Evolutionary conservation across 1,140 invertebrate species (phyloP).

Genomic region (Drosophila lini): DNA sequence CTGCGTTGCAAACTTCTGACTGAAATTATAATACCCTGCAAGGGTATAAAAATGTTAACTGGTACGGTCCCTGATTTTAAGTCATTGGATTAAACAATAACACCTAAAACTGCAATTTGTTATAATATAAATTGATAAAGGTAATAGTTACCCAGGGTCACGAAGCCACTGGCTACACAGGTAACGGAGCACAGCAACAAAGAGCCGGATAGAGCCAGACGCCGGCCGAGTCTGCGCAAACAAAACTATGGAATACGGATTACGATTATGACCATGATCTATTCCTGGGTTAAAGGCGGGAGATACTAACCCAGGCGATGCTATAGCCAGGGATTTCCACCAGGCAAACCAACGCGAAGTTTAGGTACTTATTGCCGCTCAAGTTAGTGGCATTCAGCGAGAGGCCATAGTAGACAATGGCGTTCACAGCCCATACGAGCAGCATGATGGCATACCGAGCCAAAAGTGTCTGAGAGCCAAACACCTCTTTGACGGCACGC

Average conservation of each 20-base stretch:
- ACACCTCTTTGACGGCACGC: conserved; percentile 83
- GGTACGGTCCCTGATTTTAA: too few relatives aligned
- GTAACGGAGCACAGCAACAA: conserved; percentile 86
- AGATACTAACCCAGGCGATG: conserved; percentile 72
- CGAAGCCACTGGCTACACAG: conserved; percentile 84
- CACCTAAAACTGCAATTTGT: too few relatives aligned
- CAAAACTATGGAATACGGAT: conserved; percentile 66
- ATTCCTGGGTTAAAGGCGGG: too few relatives aligned
- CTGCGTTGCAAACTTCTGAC: too few relatives aligned
- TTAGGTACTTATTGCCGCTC: conserved; percentile 88
- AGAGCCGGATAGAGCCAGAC: conserved; percentile 85
- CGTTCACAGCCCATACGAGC: conserved; percentile 88
- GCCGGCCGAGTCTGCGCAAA: conserved; percentile 86
- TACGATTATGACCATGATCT: not conserved
- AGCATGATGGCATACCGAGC: conserved; percentile 85
- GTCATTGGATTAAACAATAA: too few relatives aligned
- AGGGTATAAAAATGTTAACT: too few relatives aligned
- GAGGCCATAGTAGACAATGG: conserved; percentile 90
- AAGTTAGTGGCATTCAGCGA: conserved; percentile 89
- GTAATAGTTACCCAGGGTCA: conserved; percentile 47
- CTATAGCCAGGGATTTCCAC: conserved; percentile 87
- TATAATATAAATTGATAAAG: too few relatives aligned
- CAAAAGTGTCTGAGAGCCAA: conserved; percentile 85
- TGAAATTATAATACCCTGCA: too few relatives aligned
- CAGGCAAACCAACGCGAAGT: conserved; percentile 86